These are phyloP conservation scores for Epinephelus fuscoguttatus DNA, from an alignment of 2,113 vertebrate genomes.

Conservation along the genomic window DNA sequence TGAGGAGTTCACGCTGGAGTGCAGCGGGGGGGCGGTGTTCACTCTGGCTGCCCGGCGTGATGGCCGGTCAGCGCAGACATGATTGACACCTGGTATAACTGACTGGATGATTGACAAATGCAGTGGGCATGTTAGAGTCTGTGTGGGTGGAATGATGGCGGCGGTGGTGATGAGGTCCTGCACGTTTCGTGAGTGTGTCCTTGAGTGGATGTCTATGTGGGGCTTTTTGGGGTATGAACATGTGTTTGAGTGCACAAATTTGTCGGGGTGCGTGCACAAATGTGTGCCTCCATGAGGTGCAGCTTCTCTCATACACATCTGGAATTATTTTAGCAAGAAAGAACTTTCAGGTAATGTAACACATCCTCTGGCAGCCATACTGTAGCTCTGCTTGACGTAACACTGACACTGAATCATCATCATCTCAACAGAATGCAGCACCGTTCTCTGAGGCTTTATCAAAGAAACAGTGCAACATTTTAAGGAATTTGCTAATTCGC, in stretches of 20 bases:
- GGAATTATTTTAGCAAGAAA: constrained; percentile 45
- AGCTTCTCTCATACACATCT: constrained; percentile 55
- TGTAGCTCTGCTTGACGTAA: constrained; percentile 33
- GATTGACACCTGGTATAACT: constrained; percentile 67
- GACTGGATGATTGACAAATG: constrained; percentile 62
- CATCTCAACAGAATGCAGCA: not conserved
- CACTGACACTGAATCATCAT: constrained; percentile 14
- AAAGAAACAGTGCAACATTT: not conserved
- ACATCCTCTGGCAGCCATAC: constrained; percentile 43
- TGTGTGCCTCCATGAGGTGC: constrained; percentile 20
- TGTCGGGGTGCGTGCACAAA: constrained; percentile 19
- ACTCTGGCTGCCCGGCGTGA: constrained; percentile 44
- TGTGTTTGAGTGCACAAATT: constrained; percentile 33
- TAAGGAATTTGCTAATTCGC: not conserved
- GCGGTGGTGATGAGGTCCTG: constrained; percentile 12
- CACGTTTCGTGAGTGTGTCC: not conserved
- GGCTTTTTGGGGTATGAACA: constrained; percentile 36
- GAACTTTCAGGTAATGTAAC: constrained; percentile 51
- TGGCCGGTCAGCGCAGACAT: constrained; percentile 51
- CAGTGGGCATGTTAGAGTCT: constrained; percentile 44
- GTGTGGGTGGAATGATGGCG: constrained; percentile 17
- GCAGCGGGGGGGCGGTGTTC: constrained; percentile 54
- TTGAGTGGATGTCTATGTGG: constrained; percentile 24
- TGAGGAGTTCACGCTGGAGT: constrained; percentile 78
- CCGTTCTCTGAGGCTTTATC: constrained; percentile 11